Evolutionary conservation across 2,888 invertebrate genomes (phyloP), one percentile per base, ranked within the genome.

Genomic region (Tetragonula carbonaria): DNA sequence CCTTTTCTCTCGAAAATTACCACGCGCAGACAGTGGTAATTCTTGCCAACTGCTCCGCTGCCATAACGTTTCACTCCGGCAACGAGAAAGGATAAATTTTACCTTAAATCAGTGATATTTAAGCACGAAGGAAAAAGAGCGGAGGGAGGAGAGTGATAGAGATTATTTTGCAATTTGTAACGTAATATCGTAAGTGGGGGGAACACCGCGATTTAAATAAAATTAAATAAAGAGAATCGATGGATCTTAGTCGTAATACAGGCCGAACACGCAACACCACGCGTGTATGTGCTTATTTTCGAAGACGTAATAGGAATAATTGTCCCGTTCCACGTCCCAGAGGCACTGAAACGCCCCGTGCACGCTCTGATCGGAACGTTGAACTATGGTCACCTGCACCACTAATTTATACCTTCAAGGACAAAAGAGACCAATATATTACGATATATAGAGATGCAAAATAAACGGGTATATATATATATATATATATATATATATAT

Each of bases 241-340:
- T 45, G 62, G 63, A 66, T 77, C 87, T 77, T 45, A 89, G 59
- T 88, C 91, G 78, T 87, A 91, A 83, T 91, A 88, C 8, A 86
- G 28, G 28, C 82, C 88, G 74, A 88, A 90, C 14, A 90, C 87
- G 57, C 78, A 79, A 45, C 87, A 86, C 87, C 90, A 91, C 28
- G 90, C 91, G 78, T 90, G 76, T 80, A 88, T 82, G 76, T 88
- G 85, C 81, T 85, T 83, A 81, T 89, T 91, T 85, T 91, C 86
- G 77, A 86, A 87, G 79, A 86, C 87, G 71, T 88, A 83, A 85
- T 87, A 88, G 71, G 89, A 91, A 84, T 91, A 90, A 90, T 91
- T 91, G 84, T 91, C 91, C 63, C 86, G 87, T 4, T 88, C 86
- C 80, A 65, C 74, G 74, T 91, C 91, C 90, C 91, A 90, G 57